Conservation (phyloP, 1,140 invertebrate species). For the Chironomus tepperi region DNA sequence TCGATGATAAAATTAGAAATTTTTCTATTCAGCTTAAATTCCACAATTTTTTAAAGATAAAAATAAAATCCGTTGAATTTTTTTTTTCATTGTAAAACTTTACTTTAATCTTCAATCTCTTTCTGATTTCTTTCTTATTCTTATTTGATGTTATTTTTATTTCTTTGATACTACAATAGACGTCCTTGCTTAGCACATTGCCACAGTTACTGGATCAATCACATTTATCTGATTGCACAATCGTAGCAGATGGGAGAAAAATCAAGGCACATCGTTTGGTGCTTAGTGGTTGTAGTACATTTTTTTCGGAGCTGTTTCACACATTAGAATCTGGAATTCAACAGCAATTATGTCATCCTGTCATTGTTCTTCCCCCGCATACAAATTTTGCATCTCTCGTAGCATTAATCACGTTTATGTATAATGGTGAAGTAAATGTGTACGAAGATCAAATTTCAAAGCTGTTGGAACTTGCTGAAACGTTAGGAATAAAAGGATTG, state of each 20-base stretch:
- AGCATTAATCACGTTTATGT: slow-evolving; percentile 83
- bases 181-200: slow-evolving; percentile 72
- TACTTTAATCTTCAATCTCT: slow-evolving; percentile 10
- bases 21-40: neutral
- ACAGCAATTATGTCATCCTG: slow-evolving; percentile 56
- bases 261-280: slow-evolving; percentile 80
- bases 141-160: slow-evolving; percentile 16
- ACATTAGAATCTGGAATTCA: slow-evolving; percentile 47
- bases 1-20: slow-evolving; percentile 3
- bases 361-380: slow-evolving; percentile 74
- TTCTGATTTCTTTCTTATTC: neutral
- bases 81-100: neutral
- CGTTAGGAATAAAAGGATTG: slow-evolving; percentile 75
- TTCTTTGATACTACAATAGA: slow-evolving; percentile 35
- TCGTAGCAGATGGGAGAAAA: slow-evolving; percentile 70
- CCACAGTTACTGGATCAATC: slow-evolving; percentile 73
- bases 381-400: slow-evolving; percentile 63
- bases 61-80: neutral
- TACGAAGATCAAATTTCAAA: slow-evolving; percentile 71
- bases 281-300: slow-evolving; percentile 82
- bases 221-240: slow-evolving; percentile 79
- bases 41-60: neutral
- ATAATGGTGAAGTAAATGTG: slow-evolving; percentile 83
- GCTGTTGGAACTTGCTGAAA: slow-evolving; percentile 71
- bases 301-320: slow-evolving; percentile 81